phyloP scores from a whole-genome alignment of 2,888 invertebrate genomes.

The Aspidiotus rigidus region DNA sequence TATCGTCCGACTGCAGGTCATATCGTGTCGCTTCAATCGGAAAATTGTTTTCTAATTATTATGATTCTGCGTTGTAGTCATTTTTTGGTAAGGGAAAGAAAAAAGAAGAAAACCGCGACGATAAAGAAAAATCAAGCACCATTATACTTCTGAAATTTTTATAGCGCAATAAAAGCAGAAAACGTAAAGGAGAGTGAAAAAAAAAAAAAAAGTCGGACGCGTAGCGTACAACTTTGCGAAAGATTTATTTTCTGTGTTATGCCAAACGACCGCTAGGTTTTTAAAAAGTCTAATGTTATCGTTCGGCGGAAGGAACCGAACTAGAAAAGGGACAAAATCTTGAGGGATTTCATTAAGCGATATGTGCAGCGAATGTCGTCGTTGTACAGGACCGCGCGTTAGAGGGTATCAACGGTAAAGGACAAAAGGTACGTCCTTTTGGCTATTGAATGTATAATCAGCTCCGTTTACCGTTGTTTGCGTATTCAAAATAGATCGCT shows the following conservation, averaged over 20 bases:
- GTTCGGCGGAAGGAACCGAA: slow-evolving; percentile 10
- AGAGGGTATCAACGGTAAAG: slow-evolving; percentile 25
- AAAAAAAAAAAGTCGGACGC: slow-evolving; percentile 5
- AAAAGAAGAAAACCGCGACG: background rate
- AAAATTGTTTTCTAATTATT: too few species aligned
- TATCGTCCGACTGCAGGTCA: too few species aligned
- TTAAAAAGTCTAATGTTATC: slow-evolving; percentile 30
- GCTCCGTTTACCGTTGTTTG: slow-evolving; percentile 28
- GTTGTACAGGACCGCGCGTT: background rate
- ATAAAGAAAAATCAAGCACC: background rate
- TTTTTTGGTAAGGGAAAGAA: background rate
- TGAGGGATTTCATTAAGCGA: slow-evolving; percentile 31
- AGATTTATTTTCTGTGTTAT: slow-evolving; percentile 28
- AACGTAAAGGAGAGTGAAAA: slow-evolving; percentile 8
- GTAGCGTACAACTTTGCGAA: slow-evolving; percentile 16
- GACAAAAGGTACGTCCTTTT: slow-evolving; percentile 31
- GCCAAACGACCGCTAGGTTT: slow-evolving; percentile 27
- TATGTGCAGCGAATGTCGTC: slow-evolving; percentile 21
- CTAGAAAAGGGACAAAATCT: slow-evolving; percentile 23
- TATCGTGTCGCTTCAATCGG: too few species aligned
- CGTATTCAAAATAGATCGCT: slow-evolving; percentile 30
- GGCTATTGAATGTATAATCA: slow-evolving; percentile 29
- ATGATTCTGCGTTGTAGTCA: background rate
- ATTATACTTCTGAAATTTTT: slow-evolving; percentile 14
- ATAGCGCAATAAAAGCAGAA: slow-evolving; percentile 26